These are phyloP conservation scores for Calidris pygmaea DNA, from an alignment of 2,113 vertebrate genomes.

Conservation along the genomic window DNA sequence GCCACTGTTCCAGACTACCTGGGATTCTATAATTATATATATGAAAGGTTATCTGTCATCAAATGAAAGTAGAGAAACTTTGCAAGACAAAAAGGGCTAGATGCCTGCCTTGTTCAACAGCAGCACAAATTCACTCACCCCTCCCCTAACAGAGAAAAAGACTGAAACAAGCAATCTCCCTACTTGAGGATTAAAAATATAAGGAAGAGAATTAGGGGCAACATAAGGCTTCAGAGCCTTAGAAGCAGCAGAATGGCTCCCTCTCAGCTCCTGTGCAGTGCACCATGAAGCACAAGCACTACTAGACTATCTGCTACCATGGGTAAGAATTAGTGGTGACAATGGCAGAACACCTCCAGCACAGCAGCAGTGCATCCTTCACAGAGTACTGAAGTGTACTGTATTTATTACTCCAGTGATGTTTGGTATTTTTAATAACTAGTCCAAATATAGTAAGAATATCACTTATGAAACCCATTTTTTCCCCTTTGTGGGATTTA, in stretches of 20 bases:
- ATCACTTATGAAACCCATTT: neutral
- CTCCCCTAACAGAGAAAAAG: neutral
- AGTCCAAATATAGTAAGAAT: neutral
- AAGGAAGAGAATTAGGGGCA: neutral
- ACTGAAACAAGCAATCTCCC: neutral
- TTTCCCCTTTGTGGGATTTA: neutral
- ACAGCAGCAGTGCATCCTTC: neutral
- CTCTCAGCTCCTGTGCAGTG: neutral
- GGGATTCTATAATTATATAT: neutral
- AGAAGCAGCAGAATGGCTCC: neutral
- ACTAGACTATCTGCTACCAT: neutral
- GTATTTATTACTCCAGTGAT: neutral
- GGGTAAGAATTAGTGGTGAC: neutral
- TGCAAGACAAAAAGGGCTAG: neutral
- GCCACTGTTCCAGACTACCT: neutral
- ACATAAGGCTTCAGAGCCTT: neutral
- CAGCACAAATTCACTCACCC: neutral
- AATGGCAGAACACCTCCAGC: neutral
- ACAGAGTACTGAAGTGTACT: neutral
- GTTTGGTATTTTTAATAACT: neutral
- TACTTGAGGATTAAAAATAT: neutral
- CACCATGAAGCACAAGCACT: neutral
- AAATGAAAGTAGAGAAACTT: neutral
- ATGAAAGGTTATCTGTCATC: neutral
- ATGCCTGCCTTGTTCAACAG: neutral